These are phyloP conservation scores for Anomalospiza imberbis DNA, from an alignment of 2,797 vertebrate genomes.

Conservation along the genomic window DNA sequence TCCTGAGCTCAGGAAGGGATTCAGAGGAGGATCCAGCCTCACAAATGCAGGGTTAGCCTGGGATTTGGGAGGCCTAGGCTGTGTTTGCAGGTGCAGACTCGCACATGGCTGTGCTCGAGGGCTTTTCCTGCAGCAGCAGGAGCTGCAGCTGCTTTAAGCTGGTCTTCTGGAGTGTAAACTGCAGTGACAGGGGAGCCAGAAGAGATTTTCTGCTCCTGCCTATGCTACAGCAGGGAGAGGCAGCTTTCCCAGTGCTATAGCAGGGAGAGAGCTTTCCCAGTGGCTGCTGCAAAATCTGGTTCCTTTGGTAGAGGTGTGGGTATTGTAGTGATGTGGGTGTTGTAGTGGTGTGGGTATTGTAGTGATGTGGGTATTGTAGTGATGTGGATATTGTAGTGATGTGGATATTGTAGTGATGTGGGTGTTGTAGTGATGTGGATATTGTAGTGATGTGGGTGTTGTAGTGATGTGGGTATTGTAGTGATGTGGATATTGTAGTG, in stretches of 20 bases:
- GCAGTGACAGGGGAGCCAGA: constrained; percentile 3
- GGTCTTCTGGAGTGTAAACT: not conserved
- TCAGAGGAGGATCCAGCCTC: not conserved
- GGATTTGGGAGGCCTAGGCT: not conserved
- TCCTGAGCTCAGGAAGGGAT: not conserved
- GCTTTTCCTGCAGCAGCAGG: constrained; percentile 16
- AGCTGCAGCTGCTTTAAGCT: constrained; percentile 24
- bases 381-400: too few relatives aligned
- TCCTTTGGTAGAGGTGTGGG: not conserved
- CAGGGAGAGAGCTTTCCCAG: not conserved
- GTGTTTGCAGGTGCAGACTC: not conserved
- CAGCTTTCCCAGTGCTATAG: too few relatives aligned
- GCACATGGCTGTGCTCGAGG: not conserved
- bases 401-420: not conserved
- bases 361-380: not conserved
- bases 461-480: not conserved
- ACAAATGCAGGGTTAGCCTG: not conserved
- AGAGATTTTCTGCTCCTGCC: not conserved
- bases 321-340: not conserved
- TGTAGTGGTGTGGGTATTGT: not conserved
- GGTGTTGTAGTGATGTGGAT: not conserved
- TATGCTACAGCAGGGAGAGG: not conserved
- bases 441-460: not conserved
- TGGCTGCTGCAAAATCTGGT: not conserved
- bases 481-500: too few relatives aligned